A percentile compares a stretch with the other conserved stretches of the same genome.
These are phyloP conservation scores for Oreohelix idahoensis DNA, from an alignment of 1,140 invertebrate genomes.

Conservation along the genomic window DNA sequence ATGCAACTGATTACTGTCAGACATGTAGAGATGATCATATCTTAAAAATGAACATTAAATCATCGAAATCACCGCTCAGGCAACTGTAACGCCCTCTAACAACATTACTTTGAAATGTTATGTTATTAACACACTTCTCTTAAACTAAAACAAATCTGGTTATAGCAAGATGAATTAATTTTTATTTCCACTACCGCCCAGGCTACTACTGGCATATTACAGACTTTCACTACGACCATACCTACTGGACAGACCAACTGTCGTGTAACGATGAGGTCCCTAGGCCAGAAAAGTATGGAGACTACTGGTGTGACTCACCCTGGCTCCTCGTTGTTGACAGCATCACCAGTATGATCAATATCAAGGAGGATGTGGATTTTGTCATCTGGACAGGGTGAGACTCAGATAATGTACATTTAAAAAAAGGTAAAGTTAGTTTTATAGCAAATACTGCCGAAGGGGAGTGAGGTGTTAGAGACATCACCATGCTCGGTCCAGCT, in stretches of 20 bases:
- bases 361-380: constrained; percentile 87
- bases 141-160: neutral
- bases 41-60: no score
- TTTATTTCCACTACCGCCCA: constrained; percentile 87
- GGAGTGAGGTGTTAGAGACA: no score
- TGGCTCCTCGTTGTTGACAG: constrained; percentile 89
- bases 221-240: constrained; percentile 53
- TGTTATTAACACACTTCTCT: neutral
- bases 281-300: constrained; percentile 70
- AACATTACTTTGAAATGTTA: neutral
- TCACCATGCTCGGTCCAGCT: no score
- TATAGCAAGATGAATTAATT: no score
- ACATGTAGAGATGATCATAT: no score
- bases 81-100: neutral
- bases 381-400: constrained; percentile 94
- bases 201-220: constrained; percentile 54
- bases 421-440: no score
- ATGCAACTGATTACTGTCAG: no score
- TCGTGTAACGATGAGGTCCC: constrained; percentile 46
- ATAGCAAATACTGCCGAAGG: no score
- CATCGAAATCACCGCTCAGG: no score
- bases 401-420: no score
- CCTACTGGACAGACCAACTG: constrained; percentile 43
- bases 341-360: constrained; percentile 84
- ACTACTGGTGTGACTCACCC: constrained; percentile 90